Evolutionary conservation across 2,888 invertebrate species (phyloP).

Genomic region (Macaria liturata): DNA sequence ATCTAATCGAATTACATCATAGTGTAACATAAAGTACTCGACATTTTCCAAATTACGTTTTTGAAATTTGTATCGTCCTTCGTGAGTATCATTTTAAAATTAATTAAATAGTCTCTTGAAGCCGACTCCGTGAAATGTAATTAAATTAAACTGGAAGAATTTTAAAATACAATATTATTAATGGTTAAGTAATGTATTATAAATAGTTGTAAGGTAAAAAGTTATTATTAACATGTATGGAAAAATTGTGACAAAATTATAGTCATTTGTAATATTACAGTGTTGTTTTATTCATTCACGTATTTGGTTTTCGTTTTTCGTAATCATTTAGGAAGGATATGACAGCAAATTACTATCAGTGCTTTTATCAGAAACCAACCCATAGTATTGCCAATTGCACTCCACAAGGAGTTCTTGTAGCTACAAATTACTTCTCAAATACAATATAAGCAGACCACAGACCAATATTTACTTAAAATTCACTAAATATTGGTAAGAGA

Average conservation of each 20-base stretch:
- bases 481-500: no score
- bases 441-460: no score
- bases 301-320: no score
- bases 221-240: constrained; percentile 84
- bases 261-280: constrained; percentile 84
- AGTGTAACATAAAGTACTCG: constrained; percentile 75
- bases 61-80: constrained; percentile 65
- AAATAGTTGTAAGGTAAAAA: constrained; percentile 81
- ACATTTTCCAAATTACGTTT: constrained; percentile 66
- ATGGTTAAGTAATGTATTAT: constrained; percentile 82
- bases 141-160: constrained; percentile 79
- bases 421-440: no score
- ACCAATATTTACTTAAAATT: no score
- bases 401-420: no score
- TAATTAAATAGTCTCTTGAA: constrained; percentile 60
- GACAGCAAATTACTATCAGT: no score
- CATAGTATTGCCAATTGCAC: no score
- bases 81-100: constrained; percentile 62
- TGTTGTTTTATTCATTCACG: constrained; percentile 67
- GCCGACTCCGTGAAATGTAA: constrained; percentile 75
- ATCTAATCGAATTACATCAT: constrained; percentile 82
- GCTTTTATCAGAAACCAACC: no score
- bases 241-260: constrained; percentile 84
- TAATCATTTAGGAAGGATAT: no score
- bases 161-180: constrained; percentile 80